These are phyloP conservation scores for Genyomyrus donnyi DNA, from an alignment of 2,113 vertebrate genomes.

Conservation along the genomic window DNA sequence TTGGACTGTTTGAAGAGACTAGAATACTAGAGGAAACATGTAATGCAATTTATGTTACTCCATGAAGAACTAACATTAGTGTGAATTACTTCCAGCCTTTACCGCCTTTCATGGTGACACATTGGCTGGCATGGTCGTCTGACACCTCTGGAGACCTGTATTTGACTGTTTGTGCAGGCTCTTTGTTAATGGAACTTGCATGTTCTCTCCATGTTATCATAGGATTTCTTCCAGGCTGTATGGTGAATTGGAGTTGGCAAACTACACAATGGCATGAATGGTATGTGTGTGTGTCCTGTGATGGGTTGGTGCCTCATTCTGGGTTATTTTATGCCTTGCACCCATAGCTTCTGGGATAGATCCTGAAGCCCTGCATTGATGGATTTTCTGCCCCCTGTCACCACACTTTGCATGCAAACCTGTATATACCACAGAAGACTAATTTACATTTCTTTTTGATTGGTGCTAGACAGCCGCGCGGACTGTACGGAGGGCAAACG, in stretches of 20 bases:
- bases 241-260: background rate
- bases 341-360: background rate
- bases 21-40: background rate
- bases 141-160: background rate
- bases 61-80: background rate
- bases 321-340: background rate
- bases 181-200: background rate
- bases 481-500: conserved; percentile 37
- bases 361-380: background rate
- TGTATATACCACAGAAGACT: background rate
- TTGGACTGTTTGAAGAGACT: background rate
- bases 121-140: background rate
- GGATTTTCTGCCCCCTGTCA: background rate
- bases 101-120: background rate
- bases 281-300: background rate
- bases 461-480: conserved; percentile 41
- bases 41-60: background rate
- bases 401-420: background rate
- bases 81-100: background rate
- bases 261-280: background rate
- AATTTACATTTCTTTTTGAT: background rate
- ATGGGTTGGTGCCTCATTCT: background rate
- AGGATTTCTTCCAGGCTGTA: background rate
- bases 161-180: background rate
- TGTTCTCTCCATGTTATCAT: background rate